Percentiles rank a stretch among this genome's conserved stretches.
These are phyloP conservation scores for Alcedo quadribrachys DNA, from an alignment of 2,797 vertebrate genomes.

Conservation along the genomic window DNA sequence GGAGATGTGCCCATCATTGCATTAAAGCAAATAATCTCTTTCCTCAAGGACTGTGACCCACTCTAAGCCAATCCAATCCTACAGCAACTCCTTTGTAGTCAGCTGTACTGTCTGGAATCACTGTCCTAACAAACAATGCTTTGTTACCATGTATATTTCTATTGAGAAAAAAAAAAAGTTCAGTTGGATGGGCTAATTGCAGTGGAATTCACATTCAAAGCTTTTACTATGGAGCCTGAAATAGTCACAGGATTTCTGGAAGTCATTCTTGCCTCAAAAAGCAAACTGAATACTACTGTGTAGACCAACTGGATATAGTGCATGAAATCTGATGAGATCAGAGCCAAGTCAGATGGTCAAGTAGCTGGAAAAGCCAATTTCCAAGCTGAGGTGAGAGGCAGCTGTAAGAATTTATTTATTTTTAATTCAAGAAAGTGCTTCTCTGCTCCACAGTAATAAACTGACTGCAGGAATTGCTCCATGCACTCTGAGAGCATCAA, in stretches of 20 bases:
- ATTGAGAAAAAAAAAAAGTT: constrained; percentile 62
- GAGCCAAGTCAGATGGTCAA: neutral
- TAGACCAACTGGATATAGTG: neutral
- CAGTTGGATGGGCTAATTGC: constrained; percentile 77
- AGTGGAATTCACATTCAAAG: constrained; percentile 84
- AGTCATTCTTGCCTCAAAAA: constrained; percentile 76
- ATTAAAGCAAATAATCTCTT: neutral
- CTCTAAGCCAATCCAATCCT: neutral
- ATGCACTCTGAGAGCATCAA: neutral
- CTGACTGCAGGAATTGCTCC: neutral
- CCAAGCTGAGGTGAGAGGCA: neutral
- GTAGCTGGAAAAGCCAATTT: neutral
- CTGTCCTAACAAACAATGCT: neutral
- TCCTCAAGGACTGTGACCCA: neutral
- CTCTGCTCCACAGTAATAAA: neutral
- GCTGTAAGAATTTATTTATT: neutral
- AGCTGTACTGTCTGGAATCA: neutral
- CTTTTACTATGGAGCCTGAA: constrained; percentile 84
- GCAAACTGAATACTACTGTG: constrained; percentile 56
- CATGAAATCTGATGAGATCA: neutral
- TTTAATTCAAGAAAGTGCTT: neutral
- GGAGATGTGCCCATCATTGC: neutral
- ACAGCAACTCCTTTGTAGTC: neutral
- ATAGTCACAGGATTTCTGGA: constrained; percentile 83
- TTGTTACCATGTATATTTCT: neutral